Evolutionary conservation across 2,797 vertebrate species (phyloP).

Genomic region (Okamejei kenojei): DNA sequence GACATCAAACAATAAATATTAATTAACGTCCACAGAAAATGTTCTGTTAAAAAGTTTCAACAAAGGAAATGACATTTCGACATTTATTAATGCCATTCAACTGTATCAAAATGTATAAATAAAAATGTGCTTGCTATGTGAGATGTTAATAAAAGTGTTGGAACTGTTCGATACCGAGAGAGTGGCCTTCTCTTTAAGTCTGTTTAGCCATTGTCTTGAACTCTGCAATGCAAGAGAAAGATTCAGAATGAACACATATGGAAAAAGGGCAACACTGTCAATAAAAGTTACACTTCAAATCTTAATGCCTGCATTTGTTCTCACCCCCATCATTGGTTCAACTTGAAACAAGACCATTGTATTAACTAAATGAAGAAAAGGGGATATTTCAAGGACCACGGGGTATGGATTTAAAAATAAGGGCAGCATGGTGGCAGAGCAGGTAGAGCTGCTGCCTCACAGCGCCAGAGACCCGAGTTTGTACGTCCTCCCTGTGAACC

Average conservation of each 20-base stretch:
- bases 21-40: slow-evolving; percentile 8
- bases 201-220: slow-evolving; percentile 51
- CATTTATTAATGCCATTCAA: slow-evolving; percentile 44
- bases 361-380: no score
- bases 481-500: no score
- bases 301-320: neutral
- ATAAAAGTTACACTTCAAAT: neutral
- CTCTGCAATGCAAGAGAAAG: slow-evolving; percentile 50
- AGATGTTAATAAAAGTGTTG: slow-evolving; percentile 41
- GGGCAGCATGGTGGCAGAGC: no score
- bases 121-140: slow-evolving; percentile 44
- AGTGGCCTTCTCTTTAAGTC: slow-evolving; percentile 47
- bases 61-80: slow-evolving; percentile 42
- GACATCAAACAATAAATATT: slow-evolving; percentile 19
- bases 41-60: slow-evolving; percentile 39
- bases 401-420: no score
- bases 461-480: no score
- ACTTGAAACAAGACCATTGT: neutral
- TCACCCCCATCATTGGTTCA: neutral
- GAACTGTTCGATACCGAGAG: slow-evolving; percentile 45
- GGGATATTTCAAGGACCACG: no score
- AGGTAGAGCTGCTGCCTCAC: no score
- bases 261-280: neutral
- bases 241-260: slow-evolving; percentile 35
- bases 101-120: slow-evolving; percentile 54